A percentile compares a stretch with the other conserved stretches of the same genome.
Conservation (phyloP, 1,140 invertebrate species). For the Drosophila bipectinata region DNA sequence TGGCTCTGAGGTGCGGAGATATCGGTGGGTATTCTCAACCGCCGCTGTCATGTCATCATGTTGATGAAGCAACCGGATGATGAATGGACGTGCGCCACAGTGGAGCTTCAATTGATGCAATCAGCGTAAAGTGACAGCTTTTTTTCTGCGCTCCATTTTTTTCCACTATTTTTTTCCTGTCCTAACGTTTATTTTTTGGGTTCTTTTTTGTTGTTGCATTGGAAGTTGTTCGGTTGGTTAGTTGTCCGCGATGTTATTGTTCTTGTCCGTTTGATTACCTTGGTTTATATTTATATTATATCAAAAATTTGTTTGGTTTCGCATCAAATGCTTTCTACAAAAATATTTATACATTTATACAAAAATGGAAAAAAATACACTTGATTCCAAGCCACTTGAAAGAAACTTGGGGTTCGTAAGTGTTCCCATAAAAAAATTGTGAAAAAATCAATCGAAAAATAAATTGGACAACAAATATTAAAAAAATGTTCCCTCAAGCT, state of each 20-base stretch:
- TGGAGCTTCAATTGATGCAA: conserved; percentile 82
- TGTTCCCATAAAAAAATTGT: no score
- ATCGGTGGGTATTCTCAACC: conserved; percentile 58
- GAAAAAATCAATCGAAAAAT: no score
- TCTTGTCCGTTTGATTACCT: conserved; percentile 34
- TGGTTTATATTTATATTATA: conserved; percentile 8
- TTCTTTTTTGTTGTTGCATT: conserved; percentile 35
- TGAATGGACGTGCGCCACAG: conserved; percentile 82
- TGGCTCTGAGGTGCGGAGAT: neutral
- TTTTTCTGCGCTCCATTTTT: conserved; percentile 30
- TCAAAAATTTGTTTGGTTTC: neutral
- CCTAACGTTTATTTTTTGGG: conserved; percentile 8
- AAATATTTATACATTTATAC: no score
- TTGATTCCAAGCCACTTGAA: no score
- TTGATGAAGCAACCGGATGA: conserved; percentile 82
- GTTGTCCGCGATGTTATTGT: conserved; percentile 27
- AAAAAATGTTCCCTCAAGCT: no score
- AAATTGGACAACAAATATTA: no score
- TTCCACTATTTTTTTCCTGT: conserved; percentile 5
- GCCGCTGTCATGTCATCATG: conserved; percentile 80
- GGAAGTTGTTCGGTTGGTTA: conserved; percentile 50
- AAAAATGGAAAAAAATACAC: no score
- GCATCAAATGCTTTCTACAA: no score
- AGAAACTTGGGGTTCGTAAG: no score
- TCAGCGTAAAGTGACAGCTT: conserved; percentile 81